These are phyloP conservation scores for Vanessa atalanta DNA, from an alignment of 1,140 invertebrate species.

Conservation along the genomic window DNA sequence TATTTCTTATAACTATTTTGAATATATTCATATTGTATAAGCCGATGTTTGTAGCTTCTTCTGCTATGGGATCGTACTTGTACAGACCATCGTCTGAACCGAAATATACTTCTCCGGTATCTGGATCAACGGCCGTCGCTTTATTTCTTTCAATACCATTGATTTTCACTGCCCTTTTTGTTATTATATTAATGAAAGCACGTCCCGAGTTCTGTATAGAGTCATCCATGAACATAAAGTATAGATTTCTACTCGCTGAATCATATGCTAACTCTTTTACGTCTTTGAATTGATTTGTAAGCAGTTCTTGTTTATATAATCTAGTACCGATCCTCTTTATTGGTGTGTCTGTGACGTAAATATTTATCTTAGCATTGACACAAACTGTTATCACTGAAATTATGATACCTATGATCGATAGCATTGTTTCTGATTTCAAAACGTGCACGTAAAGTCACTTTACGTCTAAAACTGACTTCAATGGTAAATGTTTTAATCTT, in stretches of 20 bases:
- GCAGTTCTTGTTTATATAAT: conserved; percentile 63
- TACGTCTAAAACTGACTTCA: conserved; percentile 36
- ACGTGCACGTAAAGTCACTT: conserved; percentile 28
- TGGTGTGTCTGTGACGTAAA: conserved; percentile 60
- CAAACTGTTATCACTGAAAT: conserved; percentile 24
- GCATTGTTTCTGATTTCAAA: conserved; percentile 30
- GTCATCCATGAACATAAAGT: conserved; percentile 75
- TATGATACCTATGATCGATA: conserved; percentile 7
- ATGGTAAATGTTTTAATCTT: conserved; percentile 46
- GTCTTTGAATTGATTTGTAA: conserved; percentile 56
- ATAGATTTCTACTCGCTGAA: conserved; percentile 65
- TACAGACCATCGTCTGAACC: conserved; percentile 71
- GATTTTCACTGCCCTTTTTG: conserved; percentile 61
- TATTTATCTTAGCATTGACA: conserved; percentile 49
- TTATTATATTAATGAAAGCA: conserved; percentile 64
- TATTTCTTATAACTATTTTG: conserved; percentile 67
- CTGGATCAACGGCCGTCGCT: conserved; percentile 64
- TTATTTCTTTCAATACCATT: conserved; percentile 66
- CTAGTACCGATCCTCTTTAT: conserved; percentile 59
- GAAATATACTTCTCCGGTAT: conserved; percentile 68
- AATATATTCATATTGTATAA: conserved; percentile 70
- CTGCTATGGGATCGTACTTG: conserved; percentile 60
- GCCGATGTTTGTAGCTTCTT: conserved; percentile 59
- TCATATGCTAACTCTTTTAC: conserved; percentile 70
- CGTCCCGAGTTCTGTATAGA: conserved; percentile 66